A percentile compares a stretch with the other conserved stretches of the same genome.
Conservation (phyloP, 2,888 invertebrate species). For the Nomada lathburiana region DNA sequence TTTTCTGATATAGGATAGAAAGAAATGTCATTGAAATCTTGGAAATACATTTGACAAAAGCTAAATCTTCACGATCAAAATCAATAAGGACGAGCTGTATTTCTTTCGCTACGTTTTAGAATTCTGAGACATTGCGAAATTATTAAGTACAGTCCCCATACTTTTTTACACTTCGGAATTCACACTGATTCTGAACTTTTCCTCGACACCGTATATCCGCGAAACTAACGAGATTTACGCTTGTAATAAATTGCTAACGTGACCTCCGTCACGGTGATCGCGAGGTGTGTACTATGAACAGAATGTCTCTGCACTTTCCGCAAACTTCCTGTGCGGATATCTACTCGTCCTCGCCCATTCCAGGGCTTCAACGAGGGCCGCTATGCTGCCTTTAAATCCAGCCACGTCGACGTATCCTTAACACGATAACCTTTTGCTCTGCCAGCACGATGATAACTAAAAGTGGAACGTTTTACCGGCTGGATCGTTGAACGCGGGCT, state of each 20-base stretch:
- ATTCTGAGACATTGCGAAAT: too few species aligned
- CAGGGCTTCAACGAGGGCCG: neutral
- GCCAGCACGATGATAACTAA: slow-evolving; percentile 40
- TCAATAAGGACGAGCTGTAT: too few species aligned
- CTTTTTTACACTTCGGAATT: too few species aligned
- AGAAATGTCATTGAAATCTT: too few species aligned
- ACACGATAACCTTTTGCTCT: slow-evolving; percentile 55
- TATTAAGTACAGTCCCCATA: too few species aligned
- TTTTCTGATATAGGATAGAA: too few species aligned
- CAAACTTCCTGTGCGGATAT: slow-evolving; percentile 32
- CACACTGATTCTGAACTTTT: too few species aligned
- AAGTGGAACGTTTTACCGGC: slow-evolving; percentile 38
- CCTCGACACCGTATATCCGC: neutral
- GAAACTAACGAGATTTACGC: neutral
- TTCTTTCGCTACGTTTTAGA: too few species aligned
- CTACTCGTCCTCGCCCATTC: slow-evolving; percentile 20
- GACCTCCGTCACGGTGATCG: neutral
- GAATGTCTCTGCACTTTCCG: slow-evolving; percentile 17
- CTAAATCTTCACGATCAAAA: too few species aligned
- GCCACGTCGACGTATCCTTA: slow-evolving; percentile 26
- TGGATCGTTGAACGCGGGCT: slow-evolving; percentile 13
- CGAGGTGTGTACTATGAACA: neutral
- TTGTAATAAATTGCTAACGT: too few species aligned
- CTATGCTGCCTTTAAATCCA: slow-evolving; percentile 8
- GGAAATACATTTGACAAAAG: too few species aligned